Percentiles rank a stretch among this genome's conserved stretches.
phyloP scores from a whole-genome alignment of 2,888 invertebrate genomes.

The Aphodius sticticus region DNA sequence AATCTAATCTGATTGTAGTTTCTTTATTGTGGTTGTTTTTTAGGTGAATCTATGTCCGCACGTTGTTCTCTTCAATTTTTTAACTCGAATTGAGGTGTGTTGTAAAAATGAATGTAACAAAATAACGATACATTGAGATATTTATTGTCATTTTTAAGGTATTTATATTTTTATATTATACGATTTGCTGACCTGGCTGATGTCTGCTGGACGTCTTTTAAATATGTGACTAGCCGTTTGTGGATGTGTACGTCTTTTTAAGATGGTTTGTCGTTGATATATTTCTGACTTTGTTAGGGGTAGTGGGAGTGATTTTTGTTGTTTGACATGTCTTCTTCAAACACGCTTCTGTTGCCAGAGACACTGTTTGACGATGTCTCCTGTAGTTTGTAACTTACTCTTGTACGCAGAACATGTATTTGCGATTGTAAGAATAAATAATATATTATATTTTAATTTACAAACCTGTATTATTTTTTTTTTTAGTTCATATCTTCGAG shows the following conservation, averaged over 20 bases:
- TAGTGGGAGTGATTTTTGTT: not conserved
- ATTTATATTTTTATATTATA: constrained; percentile 24
- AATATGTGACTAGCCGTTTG: not conserved
- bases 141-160: constrained; percentile 22
- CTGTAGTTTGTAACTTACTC: not conserved
- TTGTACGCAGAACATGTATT: not conserved
- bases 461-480: not conserved
- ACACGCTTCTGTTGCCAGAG: not conserved
- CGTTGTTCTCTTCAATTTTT: not conserved
- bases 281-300: not conserved
- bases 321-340: not conserved
- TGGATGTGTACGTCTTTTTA: constrained; percentile 4
- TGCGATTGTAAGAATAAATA: not conserved
- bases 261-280: not conserved
- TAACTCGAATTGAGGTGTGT: constrained; percentile 16
- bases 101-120: constrained; percentile 4
- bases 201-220: not conserved
- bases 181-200: not conserved
- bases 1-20: not conserved
- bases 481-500: too few relatives aligned
- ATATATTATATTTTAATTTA: not conserved
- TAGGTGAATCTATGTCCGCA: not conserved
- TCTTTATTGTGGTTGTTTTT: constrained; percentile 8
- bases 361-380: not conserved
- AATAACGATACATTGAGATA: not conserved